Conservation (phyloP, 2,888 invertebrate species). For the Dryococelus australis region DNA sequence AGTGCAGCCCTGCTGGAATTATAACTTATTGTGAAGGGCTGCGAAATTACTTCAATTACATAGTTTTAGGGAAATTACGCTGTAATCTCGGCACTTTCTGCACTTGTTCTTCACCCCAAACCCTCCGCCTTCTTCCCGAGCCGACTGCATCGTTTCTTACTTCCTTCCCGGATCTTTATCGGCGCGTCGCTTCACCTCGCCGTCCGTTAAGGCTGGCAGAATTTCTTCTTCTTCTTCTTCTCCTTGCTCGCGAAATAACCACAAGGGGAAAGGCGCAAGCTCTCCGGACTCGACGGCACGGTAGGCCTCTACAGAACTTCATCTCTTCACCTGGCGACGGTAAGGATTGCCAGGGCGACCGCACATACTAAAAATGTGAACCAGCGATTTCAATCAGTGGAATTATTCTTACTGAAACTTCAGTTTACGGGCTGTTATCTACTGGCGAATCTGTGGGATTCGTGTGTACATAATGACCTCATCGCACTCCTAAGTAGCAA, state of each 20-base stretch:
- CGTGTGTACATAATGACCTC: too few species aligned
- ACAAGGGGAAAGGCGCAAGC: too few species aligned
- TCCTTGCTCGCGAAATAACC: not conserved
- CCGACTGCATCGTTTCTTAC: conserved; percentile 10
- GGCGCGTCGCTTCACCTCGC: not conserved
- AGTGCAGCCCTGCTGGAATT: conserved; percentile 40
- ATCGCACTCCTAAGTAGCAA: too few species aligned
- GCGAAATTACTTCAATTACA: conserved; percentile 47
- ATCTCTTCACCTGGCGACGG: too few species aligned
- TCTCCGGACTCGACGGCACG: too few species aligned
- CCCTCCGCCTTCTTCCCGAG: not conserved
- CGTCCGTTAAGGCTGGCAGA: not conserved
- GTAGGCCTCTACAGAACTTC: too few species aligned
- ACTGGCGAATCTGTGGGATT: too few species aligned
- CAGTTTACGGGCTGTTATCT: too few species aligned
- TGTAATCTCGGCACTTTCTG: conserved; percentile 43
- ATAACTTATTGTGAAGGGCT: conserved; percentile 44
- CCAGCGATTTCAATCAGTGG: too few species aligned
- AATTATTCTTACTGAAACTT: too few species aligned
- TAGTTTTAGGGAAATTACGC: conserved; percentile 46
- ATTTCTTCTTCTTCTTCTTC: not conserved
- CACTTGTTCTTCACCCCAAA: not conserved
- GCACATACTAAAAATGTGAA: too few species aligned
- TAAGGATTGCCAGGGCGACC: too few species aligned
- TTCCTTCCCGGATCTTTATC: conserved; percentile 20